Base-by-base conservation (phyloP, 53 echinoderm and acorn worm genomes). In the Echinometra lucunter region DNA sequence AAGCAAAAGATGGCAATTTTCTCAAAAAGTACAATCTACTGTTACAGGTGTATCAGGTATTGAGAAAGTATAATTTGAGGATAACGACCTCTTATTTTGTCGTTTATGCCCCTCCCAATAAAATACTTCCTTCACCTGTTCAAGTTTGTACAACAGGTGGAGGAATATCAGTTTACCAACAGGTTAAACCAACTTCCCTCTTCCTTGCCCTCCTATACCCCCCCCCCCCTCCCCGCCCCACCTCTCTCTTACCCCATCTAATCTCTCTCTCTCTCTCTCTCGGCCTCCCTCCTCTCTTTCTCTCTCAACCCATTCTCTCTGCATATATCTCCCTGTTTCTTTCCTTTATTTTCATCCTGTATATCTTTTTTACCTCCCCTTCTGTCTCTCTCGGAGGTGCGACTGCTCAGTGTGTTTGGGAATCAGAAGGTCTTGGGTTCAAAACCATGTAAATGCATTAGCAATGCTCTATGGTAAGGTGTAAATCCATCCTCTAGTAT, bases 131-230 rank as follows among this genome's bases (percentile, higher is more conserved):
- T 78, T 21, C 78, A 78, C 78, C 42, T 78, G 42, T 42, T 42
- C 19, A 13, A 21, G 5, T 42, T 78, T 7, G 18, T 18, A 1
- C 19, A 78, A 78, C 78, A 75, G 75, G 75, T 75, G 75, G 18
- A 75, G 0, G 75, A 4, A 78, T 78, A 78, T 78, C 78, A 78
- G 23, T 42, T 42, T 40, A 38, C 78, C 78, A 78, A 78, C 42
- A 78, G 78, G 78, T 78, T 78, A 38, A 78, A 78, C 53, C 88
- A 49, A 49, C 56, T 56, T 35, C 88, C 88, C 49, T 32, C 53
- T 17, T 56, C n/a, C 5, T 87, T 87, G 56, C 30, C 9, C 88
- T 55, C 56, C 34, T 53, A 6, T 28, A 55, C 2, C 27, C 13
- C 18, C 0, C 88, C 17, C 55, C 82, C 42, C 82, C 13, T 42